Percentiles rank a stretch among this genome's conserved stretches.
Evolutionary conservation across 1,140 invertebrate species (phyloP).

Genomic region (Magallana angulata): DNA sequence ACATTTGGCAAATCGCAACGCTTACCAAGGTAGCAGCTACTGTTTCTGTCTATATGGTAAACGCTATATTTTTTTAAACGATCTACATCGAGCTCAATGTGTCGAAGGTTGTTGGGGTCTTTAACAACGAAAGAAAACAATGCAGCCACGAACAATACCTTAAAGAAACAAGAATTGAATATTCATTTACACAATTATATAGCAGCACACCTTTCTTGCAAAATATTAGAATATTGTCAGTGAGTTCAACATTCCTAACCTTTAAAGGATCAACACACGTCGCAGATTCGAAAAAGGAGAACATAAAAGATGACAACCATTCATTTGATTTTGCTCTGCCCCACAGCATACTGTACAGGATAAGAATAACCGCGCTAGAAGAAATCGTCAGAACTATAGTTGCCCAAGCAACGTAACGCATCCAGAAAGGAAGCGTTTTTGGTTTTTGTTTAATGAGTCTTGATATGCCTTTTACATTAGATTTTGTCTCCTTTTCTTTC

Average conservation of each 20-base stretch:
- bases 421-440: slow-evolving; percentile 65
- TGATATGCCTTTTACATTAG: background rate
- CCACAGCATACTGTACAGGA: slow-evolving; percentile 69
- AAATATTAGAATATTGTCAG: too few relatives aligned
- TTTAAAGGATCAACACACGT: slow-evolving; percentile 70
- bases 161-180: background rate
- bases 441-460: background rate
- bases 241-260: slow-evolving; percentile 48
- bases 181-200: background rate
- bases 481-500: slow-evolving; percentile 38
- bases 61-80: background rate
- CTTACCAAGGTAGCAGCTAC: background rate
- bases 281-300: slow-evolving; percentile 67
- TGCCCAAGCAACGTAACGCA: slow-evolving; percentile 68
- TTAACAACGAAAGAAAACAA: slow-evolving; percentile 20
- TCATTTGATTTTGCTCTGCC: slow-evolving; percentile 65
- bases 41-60: background rate
- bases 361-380: slow-evolving; percentile 59
- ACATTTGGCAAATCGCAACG: too few relatives aligned
- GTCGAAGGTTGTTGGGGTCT: background rate
- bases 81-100: background rate
- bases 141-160: background rate
- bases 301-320: slow-evolving; percentile 67
- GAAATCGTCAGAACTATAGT: slow-evolving; percentile 55
- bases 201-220: background rate